Conservation (phyloP, 2,888 invertebrate species). For the Tetanocera ferruginea region DNA sequence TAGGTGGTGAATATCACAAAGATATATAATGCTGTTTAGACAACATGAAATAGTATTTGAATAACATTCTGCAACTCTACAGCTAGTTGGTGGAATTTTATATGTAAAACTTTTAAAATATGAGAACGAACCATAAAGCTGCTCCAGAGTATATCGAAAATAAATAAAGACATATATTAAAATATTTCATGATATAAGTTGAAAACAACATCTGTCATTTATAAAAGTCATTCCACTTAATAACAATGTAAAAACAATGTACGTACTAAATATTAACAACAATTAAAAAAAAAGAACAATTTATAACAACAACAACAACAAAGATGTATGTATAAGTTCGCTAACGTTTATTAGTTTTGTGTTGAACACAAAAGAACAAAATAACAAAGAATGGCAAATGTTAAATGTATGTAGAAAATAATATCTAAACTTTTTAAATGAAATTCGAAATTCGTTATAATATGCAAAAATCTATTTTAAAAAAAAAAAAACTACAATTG, state of each 20-base stretch:
- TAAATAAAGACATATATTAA: neutral
- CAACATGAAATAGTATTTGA: conserved; percentile 36
- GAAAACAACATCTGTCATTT: neutral
- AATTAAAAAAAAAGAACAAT: conserved; percentile 44
- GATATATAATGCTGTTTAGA: conserved; percentile 51
- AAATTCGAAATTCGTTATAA: too few relatives aligned
- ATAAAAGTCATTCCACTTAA: conserved; percentile 14
- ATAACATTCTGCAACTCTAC: neutral
- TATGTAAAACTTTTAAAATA: neutral
- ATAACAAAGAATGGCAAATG: neutral
- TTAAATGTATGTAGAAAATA: too few relatives aligned
- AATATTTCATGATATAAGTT: neutral
- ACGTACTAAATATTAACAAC: conserved; percentile 53
- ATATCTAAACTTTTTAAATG: too few relatives aligned
- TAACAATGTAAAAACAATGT: neutral
- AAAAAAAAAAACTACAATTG: too few relatives aligned
- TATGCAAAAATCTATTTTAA: too few relatives aligned
- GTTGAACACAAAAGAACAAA: neutral
- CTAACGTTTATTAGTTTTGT: neutral
- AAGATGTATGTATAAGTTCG: neutral
- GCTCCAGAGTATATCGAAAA: neutral
- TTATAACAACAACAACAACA: conserved; percentile 7
- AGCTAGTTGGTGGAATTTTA: neutral
- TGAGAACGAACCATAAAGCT: neutral
- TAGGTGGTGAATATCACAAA: neutral